Evolutionary conservation across 2,888 invertebrate genomes (phyloP).

Genomic region (Alviniconcha strummeri): DNA sequence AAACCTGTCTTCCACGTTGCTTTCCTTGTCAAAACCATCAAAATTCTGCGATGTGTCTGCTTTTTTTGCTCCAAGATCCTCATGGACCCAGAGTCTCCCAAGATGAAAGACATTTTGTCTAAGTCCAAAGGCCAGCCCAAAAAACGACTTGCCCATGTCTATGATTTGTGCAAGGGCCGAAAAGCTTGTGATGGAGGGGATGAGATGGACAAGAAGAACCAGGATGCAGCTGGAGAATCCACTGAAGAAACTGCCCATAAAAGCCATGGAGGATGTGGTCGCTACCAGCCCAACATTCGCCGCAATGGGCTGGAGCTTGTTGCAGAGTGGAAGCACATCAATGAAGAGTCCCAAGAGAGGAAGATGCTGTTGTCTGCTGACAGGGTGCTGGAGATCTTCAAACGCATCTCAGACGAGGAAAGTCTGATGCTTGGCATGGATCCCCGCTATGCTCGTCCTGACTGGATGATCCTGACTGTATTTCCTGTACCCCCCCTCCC

Average conservation of each 20-base stretch:
- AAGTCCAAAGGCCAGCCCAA: slow-evolving; percentile 97
- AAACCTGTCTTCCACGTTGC: slow-evolving; percentile 99
- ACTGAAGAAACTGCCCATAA: slow-evolving; percentile 75
- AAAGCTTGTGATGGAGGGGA: slow-evolving; percentile 99
- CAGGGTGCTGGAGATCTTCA: slow-evolving; percentile 96
- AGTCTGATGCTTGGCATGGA: slow-evolving; percentile 96
- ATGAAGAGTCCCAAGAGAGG: slow-evolving; percentile 97
- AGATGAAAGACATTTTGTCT: slow-evolving; percentile 94
- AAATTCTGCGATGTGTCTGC: slow-evolving; percentile 97
- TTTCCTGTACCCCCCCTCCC: slow-evolving; percentile 97
- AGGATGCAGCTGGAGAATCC: slow-evolving; percentile 51
- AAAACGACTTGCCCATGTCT: slow-evolving; percentile 94
- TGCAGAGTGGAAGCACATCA: slow-evolving; percentile 98
- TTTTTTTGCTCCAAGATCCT: slow-evolving; percentile 98
- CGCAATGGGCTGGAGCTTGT: slow-evolving; percentile 92
- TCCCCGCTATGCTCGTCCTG: slow-evolving; percentile 93
- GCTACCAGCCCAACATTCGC: slow-evolving; percentile 95
- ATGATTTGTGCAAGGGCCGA: slow-evolving; percentile 94
- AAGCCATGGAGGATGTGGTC: slow-evolving; percentile 95
- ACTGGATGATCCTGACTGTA: slow-evolving; percentile 99
- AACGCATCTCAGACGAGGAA: slow-evolving; percentile 89
- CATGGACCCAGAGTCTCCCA: slow-evolving; percentile 88
- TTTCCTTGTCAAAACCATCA: slow-evolving; percentile 97
- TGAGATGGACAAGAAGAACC: slow-evolving; percentile 85
- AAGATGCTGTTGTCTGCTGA: slow-evolving; percentile 96